These are phyloP conservation scores for Poecile atricapillus DNA, from an alignment of 2,113 vertebrate genomes.

Conservation along the genomic window DNA sequence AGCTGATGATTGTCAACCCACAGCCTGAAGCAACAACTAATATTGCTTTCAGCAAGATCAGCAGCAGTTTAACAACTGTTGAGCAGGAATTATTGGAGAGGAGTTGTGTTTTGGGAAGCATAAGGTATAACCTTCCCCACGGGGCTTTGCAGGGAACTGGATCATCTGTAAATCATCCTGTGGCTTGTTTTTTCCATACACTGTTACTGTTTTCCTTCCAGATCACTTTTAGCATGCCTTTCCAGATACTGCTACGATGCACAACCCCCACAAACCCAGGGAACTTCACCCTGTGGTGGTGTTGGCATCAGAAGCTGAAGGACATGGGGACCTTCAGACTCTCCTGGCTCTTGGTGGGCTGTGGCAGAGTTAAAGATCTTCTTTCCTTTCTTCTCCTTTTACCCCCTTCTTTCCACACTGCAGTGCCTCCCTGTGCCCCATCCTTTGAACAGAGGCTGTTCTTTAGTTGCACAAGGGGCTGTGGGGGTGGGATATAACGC, in stretches of 20 bases:
- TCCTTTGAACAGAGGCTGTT: not conserved
- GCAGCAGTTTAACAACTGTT: not conserved
- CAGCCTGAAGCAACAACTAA: not conserved
- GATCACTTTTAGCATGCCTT: not conserved
- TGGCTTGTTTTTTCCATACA: not conserved
- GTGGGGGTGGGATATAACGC: not conserved
- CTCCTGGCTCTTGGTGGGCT: not conserved
- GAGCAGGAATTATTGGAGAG: not conserved
- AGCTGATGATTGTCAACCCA: not conserved
- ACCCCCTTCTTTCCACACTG: accelerated
- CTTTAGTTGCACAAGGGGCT: not conserved
- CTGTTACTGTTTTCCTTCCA: not conserved
- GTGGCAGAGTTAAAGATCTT: not conserved
- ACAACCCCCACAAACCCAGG: accelerated
- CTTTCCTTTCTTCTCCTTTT: not conserved
- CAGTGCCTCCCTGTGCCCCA: not conserved
- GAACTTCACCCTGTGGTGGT: not conserved
- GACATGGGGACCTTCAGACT: not conserved
- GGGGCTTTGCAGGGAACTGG: not conserved
- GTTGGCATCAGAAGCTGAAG: not conserved
- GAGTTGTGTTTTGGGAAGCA: not conserved
- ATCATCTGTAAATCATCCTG: not conserved
- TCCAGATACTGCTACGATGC: not conserved
- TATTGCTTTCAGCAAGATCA: not conserved
- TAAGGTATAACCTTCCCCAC: not conserved